phyloP scores from a whole-genome alignment of 2,888 invertebrate species.

The Athrips mouffetella region DNA sequence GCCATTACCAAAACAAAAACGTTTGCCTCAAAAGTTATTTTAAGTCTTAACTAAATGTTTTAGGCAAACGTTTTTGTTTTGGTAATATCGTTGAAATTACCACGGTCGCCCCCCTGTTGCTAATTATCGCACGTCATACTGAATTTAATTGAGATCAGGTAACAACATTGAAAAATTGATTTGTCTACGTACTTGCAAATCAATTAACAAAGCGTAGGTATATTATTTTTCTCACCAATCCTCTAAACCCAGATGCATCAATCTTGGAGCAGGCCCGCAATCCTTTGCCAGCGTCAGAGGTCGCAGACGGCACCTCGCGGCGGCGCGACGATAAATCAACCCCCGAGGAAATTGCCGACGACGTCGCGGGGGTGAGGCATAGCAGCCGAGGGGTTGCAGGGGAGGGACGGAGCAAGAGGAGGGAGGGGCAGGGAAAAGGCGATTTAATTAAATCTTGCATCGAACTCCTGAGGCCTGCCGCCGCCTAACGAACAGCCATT shows the following conservation, averaged over 20 bases:
- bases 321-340: slow-evolving; percentile 76
- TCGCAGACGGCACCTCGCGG: slow-evolving; percentile 45
- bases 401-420: slow-evolving; percentile 21
- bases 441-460: slow-evolving; percentile 81
- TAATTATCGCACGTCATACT: too few relatives aligned
- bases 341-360: slow-evolving; percentile 72
- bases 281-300: slow-evolving; percentile 49
- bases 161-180: too few relatives aligned
- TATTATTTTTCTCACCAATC: slow-evolving; percentile 67
- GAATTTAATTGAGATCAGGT: too few relatives aligned
- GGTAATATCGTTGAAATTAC: too few relatives aligned
- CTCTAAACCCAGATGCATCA: slow-evolving; percentile 42
- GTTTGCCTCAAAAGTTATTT: too few relatives aligned
- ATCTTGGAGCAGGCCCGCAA: slow-evolving; percentile 51
- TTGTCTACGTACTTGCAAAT: too few relatives aligned
- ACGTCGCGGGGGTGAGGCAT: slow-evolving; percentile 31
- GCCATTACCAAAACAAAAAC: too few relatives aligned
- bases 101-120: too few relatives aligned
- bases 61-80: too few relatives aligned
- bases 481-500: slow-evolving; percentile 75
- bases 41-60: too few relatives aligned
- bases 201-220: too few relatives aligned
- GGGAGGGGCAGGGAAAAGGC: slow-evolving; percentile 38
- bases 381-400: slow-evolving; percentile 26
- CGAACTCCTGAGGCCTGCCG: slow-evolving; percentile 76